Conservation (phyloP, 2,797 vertebrate genomes). For the Liasis olivaceus region DNA sequence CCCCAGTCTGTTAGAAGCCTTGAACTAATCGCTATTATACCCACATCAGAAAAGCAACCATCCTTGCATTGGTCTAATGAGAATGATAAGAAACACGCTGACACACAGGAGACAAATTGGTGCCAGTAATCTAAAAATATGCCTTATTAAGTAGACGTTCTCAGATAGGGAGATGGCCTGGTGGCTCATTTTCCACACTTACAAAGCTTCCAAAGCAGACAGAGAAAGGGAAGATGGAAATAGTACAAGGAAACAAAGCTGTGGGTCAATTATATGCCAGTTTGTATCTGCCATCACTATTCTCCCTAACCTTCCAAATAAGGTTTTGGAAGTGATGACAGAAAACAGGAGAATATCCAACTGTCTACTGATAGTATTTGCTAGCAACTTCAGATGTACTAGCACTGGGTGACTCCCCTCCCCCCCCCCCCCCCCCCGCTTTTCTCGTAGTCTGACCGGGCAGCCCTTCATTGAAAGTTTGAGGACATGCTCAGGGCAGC, state of each 20-base stretch:
- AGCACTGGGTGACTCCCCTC: not conserved
- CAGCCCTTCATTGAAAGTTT: not conserved
- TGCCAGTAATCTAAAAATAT: slow-evolving; percentile 36
- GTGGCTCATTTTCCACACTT: not conserved
- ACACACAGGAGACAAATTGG: slow-evolving; percentile 52
- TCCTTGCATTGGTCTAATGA: slow-evolving; percentile 41
- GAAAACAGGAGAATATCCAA: not conserved
- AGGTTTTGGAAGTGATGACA: not conserved
- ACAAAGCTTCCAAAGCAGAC: slow-evolving; percentile 17
- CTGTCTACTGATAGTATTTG: not conserved
- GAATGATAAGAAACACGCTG: slow-evolving; percentile 48
- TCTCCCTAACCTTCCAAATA: not conserved
- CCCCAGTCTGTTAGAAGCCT: slow-evolving; percentile 27
- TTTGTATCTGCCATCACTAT: slow-evolving; percentile 8
- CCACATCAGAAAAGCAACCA: slow-evolving; percentile 24
- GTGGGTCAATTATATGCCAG: slow-evolving; percentile 7
- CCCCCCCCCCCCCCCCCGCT: no score
- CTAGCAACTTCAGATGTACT: not conserved
- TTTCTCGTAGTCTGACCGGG: not conserved
- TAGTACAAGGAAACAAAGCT: slow-evolving; percentile 13
- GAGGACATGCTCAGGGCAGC: not conserved
- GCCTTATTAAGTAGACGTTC: slow-evolving; percentile 33
- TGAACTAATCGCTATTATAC: slow-evolving; percentile 30
- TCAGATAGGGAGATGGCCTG: slow-evolving; percentile 15
- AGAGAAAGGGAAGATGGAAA: slow-evolving; percentile 32